phyloP scores from a whole-genome alignment of 92 coral and sea anemone species.

The Actinernus sp. region DNA sequence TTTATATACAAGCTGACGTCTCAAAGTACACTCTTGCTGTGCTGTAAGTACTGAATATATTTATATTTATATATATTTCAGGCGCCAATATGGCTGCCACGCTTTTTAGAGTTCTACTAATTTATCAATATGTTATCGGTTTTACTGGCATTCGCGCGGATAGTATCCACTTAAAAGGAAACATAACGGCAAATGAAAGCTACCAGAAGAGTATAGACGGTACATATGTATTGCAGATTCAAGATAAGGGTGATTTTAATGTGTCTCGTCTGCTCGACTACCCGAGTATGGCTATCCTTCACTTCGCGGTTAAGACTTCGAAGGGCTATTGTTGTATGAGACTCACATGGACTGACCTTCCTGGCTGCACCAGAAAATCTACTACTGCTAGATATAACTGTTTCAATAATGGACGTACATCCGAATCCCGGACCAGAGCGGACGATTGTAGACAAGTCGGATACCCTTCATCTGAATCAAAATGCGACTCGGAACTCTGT shows the following conservation, averaged over 20 bases:
- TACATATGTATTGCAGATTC: too few species aligned
- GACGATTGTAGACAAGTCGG: neutral
- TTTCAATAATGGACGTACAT: constrained; percentile 29
- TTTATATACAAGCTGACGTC: too few species aligned
- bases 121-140: neutral
- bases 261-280: constrained; percentile 18
- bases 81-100: constrained; percentile 37
- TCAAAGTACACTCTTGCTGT: too few species aligned
- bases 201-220: too few species aligned
- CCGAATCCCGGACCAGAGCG: constrained; percentile 27
- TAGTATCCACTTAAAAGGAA: neutral
- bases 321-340: constrained; percentile 32
- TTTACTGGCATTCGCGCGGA: neutral
- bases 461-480: constrained; percentile 3
- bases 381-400: too few species aligned
- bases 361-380: constrained; percentile 41
- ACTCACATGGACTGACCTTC: constrained; percentile 42
- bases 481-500: constrained; percentile 5
- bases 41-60: too few species aligned
- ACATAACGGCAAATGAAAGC: neutral
- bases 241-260: constrained; percentile 1
- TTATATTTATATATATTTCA: too few species aligned
- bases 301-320: constrained; percentile 31
- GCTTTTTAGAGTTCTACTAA: neutral
- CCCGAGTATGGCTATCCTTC: constrained; percentile 1